phyloP scores from a whole-genome alignment of 2,888 invertebrate genomes.

The Cartodere bifasciata region DNA sequence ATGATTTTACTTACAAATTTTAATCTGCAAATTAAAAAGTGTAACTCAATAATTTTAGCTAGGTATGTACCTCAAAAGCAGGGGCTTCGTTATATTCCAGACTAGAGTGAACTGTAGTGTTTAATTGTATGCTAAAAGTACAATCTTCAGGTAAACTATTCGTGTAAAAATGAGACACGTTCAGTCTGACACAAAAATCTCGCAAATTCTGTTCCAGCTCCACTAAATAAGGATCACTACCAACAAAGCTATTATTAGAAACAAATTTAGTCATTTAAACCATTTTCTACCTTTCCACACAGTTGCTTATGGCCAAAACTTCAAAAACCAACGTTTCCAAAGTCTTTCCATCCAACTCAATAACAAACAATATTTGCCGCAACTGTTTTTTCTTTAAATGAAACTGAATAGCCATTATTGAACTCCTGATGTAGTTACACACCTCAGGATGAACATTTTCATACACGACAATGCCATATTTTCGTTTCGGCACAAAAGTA shows the following conservation, averaged over 20 bases:
- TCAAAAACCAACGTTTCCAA: slow-evolving; percentile 39
- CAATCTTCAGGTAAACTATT: slow-evolving; percentile 39
- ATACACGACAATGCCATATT: slow-evolving; percentile 48
- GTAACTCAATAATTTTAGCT: not conserved
- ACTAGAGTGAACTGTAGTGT: slow-evolving; percentile 46
- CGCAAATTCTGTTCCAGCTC: slow-evolving; percentile 48
- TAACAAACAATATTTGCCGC: slow-evolving; percentile 38
- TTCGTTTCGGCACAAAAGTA: slow-evolving; percentile 48
- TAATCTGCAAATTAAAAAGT: not conserved
- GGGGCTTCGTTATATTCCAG: slow-evolving; percentile 42
- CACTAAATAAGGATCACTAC: slow-evolving; percentile 45
- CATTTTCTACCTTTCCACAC: slow-evolving; percentile 13
- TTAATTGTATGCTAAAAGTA: slow-evolving; percentile 47
- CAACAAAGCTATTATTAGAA: slow-evolving; percentile 25
- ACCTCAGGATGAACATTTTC: slow-evolving; percentile 52
- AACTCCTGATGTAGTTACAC: slow-evolving; percentile 46
- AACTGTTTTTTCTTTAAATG: slow-evolving; percentile 40
- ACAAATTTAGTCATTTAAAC: no score
- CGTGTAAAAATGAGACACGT: slow-evolving; percentile 37
- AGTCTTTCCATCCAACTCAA: slow-evolving; percentile 32
- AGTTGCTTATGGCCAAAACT: slow-evolving; percentile 21
- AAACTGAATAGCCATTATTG: slow-evolving; percentile 39
- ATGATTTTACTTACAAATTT: slow-evolving; percentile 6
- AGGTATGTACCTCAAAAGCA: slow-evolving; percentile 31
- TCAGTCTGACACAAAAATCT: slow-evolving; percentile 46